A percentile compares a stretch with the other conserved stretches of the same genome.
phyloP scores from a whole-genome alignment of 2,888 invertebrate species.

The Dasysyrphus tricinctus region DNA sequence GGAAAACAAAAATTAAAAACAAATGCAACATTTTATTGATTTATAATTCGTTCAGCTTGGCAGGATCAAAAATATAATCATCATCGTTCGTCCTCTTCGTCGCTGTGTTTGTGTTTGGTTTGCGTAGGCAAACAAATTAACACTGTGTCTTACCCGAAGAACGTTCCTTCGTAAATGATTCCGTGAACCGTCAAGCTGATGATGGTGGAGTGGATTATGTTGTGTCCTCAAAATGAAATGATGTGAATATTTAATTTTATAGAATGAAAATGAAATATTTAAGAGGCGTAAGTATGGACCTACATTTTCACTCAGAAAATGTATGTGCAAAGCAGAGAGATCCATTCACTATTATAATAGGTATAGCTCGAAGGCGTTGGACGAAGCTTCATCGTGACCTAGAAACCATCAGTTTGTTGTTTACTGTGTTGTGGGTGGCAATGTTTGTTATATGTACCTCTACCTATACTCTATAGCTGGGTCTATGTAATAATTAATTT shows the following conservation, averaged over 20 bases:
- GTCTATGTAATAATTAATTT: conserved; percentile 15
- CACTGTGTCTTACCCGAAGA: neutral
- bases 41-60: conserved; percentile 15
- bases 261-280: conserved; percentile 16
- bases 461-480: neutral
- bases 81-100: too few relatives aligned
- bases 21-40: neutral
- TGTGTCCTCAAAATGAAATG: conserved; percentile 19
- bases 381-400: conserved; percentile 4
- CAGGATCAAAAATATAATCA: conserved; percentile 9
- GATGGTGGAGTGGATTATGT: conserved; percentile 5
- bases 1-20: neutral
- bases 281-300: conserved; percentile 2
- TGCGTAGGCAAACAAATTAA: conserved; percentile 15
- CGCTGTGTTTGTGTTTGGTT: neutral
- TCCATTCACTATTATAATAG: neutral
- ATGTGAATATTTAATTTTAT: conserved; percentile 23
- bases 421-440: conserved; percentile 1
- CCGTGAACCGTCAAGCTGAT: conserved; percentile 5
- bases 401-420: neutral
- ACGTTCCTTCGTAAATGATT: neutral
- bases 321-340: neutral
- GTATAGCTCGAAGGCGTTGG: conserved; percentile 2
- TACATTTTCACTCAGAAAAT: neutral
- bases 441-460: neutral